A percentile compares a stretch with the other conserved stretches of the same genome.
phyloP scores from a whole-genome alignment of 1,140 invertebrate genomes.

The Antheraea mylitta region DNA sequence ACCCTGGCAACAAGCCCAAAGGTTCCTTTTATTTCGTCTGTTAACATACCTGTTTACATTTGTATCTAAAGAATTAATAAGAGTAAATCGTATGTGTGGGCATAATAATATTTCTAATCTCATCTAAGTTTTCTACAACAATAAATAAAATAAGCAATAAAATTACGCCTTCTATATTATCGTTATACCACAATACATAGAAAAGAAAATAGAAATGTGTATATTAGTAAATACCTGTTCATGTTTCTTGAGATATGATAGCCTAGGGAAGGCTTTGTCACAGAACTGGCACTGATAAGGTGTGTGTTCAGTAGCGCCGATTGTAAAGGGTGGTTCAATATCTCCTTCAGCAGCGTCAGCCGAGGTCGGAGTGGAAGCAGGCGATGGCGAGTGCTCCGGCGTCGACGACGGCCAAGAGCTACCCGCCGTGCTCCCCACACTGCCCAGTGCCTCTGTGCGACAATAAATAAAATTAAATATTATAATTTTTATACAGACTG shows the following conservation, averaged over 20 bases:
- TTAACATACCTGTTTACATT: too few relatives aligned
- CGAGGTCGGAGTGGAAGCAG: conserved; percentile 82
- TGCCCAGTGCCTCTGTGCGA: conserved; percentile 82
- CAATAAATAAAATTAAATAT: not conserved
- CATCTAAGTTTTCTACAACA: too few relatives aligned
- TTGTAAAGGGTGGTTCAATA: conserved; percentile 81
- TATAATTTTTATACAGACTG: too few relatives aligned
- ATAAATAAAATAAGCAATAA: too few relatives aligned
- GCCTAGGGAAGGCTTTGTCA: conserved; percentile 92
- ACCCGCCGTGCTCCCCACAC: conserved; percentile 82
- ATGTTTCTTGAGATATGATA: conserved; percentile 94
- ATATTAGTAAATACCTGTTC: conserved; percentile 85
- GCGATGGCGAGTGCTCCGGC: conserved; percentile 79
- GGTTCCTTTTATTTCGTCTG: too few relatives aligned
- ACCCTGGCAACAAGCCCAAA: too few relatives aligned
- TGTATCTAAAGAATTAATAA: too few relatives aligned
- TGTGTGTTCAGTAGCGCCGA: conserved; percentile 85
- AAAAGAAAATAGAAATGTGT: not conserved
- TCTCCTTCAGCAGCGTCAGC: conserved; percentile 80
- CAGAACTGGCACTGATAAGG: conserved; percentile 95
- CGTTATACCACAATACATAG: too few relatives aligned
- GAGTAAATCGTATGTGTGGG: too few relatives aligned
- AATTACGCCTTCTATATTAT: not conserved
- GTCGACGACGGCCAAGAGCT: conserved; percentile 82
- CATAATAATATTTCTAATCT: too few relatives aligned